These are phyloP conservation scores for Druceiella hillmani DNA, from an alignment of 2,888 invertebrate species.

Conservation along the genomic window DNA sequence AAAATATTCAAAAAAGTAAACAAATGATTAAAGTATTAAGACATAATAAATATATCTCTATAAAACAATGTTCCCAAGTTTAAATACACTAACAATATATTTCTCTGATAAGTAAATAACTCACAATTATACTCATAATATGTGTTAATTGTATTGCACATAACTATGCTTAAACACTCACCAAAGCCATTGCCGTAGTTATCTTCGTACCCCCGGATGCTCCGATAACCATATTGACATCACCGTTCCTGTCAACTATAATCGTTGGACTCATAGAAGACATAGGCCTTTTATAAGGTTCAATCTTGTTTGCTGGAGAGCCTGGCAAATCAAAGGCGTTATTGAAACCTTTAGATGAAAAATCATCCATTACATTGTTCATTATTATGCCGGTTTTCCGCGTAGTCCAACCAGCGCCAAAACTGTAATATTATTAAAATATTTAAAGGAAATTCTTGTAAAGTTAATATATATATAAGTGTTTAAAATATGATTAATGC, in stretches of 20 bases:
- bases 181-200: slow-evolving; percentile 64
- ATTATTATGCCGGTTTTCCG: slow-evolving; percentile 82
- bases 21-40: too few species aligned
- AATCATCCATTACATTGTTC: slow-evolving; percentile 96
- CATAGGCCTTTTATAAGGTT: slow-evolving; percentile 73
- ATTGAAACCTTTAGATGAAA: slow-evolving; percentile 69
- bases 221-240: slow-evolving; percentile 70
- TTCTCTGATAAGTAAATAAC: too few species aligned
- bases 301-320: slow-evolving; percentile 75
- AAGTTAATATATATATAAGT: too few species aligned
- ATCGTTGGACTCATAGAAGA: slow-evolving; percentile 86
- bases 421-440: slow-evolving; percentile 53
- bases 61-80: too few species aligned
- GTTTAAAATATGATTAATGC: too few species aligned
- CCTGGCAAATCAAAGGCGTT: slow-evolving; percentile 69
- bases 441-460: too few species aligned
- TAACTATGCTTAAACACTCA: too few species aligned
- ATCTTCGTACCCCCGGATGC: slow-evolving; percentile 83
- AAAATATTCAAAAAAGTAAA: too few species aligned
- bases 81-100: slow-evolving; percentile 1
- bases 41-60: too few species aligned
- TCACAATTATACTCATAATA: not conserved
- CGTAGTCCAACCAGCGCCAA: slow-evolving; percentile 77
- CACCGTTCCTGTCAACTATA: slow-evolving; percentile 58
- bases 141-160: not conserved